These are phyloP conservation scores for Chelon labrosus DNA, from an alignment of 2,797 vertebrate genomes.

Conservation along the genomic window DNA sequence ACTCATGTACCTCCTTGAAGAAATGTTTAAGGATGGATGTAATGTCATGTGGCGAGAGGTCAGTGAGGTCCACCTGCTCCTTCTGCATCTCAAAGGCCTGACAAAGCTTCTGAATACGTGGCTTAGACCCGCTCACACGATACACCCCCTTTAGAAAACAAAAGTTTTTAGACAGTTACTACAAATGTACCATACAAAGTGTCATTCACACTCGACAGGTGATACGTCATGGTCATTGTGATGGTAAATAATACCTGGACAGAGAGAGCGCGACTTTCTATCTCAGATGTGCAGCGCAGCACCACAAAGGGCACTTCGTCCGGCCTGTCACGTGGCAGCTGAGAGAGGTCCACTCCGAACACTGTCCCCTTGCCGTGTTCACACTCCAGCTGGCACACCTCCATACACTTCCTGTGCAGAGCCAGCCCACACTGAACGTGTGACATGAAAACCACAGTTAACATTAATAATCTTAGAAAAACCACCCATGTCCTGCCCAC, in stretches of 20 bases:
- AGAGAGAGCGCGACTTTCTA: conserved; percentile 89
- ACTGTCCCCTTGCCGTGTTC: conserved; percentile 86
- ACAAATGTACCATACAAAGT: background rate
- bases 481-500: background rate
- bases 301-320: conserved; percentile 92
- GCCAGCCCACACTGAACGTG: conserved; percentile 87
- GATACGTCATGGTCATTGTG: background rate
- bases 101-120: conserved; percentile 91
- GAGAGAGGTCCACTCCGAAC: conserved; percentile 88
- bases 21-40: conserved; percentile 93
- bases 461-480: background rate
- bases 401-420: conserved; percentile 95
- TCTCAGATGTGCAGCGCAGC: conserved; percentile 89
- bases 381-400: conserved; percentile 90
- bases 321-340: conserved; percentile 82
- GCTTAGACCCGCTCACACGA: conserved; percentile 92
- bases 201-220: background rate
- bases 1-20: conserved; percentile 91
- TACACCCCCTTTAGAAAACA: conserved; percentile 89
- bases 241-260: conserved; percentile 85
- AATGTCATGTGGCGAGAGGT: conserved; percentile 94
- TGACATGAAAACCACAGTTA: conserved; percentile 4
- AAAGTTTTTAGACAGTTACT: conserved; percentile 1
- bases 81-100: conserved; percentile 92
- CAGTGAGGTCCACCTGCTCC: conserved; percentile 90